A percentile compares a stretch with the other conserved stretches of the same genome.
phyloP scores from a whole-genome alignment of 2,888 invertebrate species.

The Meloe dianella region DNA sequence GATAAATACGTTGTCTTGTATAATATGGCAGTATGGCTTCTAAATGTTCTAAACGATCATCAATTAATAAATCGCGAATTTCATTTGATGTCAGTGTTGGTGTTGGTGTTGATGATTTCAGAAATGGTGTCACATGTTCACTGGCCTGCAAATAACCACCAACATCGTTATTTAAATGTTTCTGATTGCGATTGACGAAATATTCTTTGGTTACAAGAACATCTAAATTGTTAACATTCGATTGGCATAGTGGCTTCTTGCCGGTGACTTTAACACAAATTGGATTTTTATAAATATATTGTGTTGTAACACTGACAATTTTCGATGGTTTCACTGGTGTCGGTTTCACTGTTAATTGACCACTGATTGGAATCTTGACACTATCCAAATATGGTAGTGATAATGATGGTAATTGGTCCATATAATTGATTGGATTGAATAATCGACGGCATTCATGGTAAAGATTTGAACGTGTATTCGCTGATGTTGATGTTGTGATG shows the following conservation, averaged over 20 bases:
- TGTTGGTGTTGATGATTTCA: conserved; percentile 40
- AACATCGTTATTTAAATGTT: conserved; percentile 22
- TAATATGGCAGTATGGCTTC: conserved; percentile 56
- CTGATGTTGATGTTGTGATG: conserved; percentile 7
- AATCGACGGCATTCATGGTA: conserved; percentile 48
- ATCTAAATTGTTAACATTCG: conserved; percentile 40
- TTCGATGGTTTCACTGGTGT: conserved; percentile 53
- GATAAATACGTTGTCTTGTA: conserved; percentile 50
- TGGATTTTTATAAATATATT: conserved; percentile 54
- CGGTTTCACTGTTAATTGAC: conserved; percentile 46
- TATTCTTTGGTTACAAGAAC: conserved; percentile 53
- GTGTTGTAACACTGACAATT: conserved; percentile 53
- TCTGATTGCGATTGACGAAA: conserved; percentile 41
- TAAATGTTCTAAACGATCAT: conserved; percentile 55
- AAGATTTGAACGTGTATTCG: conserved; percentile 32
- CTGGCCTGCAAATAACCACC: conserved; percentile 40
- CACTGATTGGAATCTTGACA: conserved; percentile 46
- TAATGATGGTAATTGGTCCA: conserved; percentile 51
- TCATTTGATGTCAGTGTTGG: conserved; percentile 42
- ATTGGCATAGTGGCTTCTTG: conserved; percentile 42
- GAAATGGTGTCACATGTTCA: conserved; percentile 36
- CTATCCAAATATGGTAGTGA: conserved; percentile 52
- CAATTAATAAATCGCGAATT: conserved; percentile 52
- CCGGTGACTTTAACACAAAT: conserved; percentile 55
- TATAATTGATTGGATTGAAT: conserved; percentile 52